Conservation (phyloP, 2,113 vertebrate species). For the Anhinga rufa region DNA sequence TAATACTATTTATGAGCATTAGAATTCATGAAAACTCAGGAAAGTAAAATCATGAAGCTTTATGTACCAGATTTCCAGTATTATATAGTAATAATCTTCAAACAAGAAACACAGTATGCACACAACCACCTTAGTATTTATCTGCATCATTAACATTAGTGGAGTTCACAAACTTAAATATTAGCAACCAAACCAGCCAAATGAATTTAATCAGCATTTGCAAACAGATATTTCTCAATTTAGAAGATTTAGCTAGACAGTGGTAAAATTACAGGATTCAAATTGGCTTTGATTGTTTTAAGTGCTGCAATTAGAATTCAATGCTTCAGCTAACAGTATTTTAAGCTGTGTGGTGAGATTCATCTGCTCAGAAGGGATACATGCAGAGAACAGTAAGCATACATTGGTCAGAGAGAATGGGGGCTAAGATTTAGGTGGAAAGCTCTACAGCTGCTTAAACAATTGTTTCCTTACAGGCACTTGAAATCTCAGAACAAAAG, state of each 20-base stretch:
- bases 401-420: not conserved
- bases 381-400: not conserved
- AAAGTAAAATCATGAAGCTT: not conserved
- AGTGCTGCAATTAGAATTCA: not conserved
- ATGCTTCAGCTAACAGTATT: not conserved
- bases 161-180: not conserved
- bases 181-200: not conserved
- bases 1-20: not conserved
- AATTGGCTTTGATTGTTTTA: not conserved
- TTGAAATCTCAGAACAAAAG: not conserved
- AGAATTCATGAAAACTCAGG: not conserved
- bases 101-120: not conserved
- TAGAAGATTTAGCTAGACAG: not conserved
- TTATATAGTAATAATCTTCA: not conserved
- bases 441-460: not conserved
- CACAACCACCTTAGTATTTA: not conserved
- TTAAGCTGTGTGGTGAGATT: not conserved
- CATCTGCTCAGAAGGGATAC: not conserved
- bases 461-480: not conserved
- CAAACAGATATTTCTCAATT: not conserved
- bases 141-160: not conserved
- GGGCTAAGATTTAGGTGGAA: not conserved
- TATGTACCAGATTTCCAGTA: not conserved
- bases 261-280: conserved; percentile 17
- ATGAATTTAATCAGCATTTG: not conserved